These are phyloP conservation scores for Formica aserva DNA, from an alignment of 2,888 invertebrate species.

Conservation along the genomic window DNA sequence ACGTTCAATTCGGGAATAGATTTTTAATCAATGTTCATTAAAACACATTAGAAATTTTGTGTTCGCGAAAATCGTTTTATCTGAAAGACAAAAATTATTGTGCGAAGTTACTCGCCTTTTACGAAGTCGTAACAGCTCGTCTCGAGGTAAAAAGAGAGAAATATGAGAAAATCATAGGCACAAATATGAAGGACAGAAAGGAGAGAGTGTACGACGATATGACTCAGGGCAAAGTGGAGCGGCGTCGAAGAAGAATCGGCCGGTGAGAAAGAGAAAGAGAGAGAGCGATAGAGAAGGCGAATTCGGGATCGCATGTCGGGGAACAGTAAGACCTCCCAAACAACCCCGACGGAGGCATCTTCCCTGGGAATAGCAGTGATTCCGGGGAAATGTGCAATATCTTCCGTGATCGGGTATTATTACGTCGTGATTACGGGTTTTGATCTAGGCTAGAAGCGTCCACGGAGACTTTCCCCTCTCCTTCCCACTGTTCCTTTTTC, in stretches of 20 bases:
- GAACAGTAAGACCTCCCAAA: constrained; percentile 82
- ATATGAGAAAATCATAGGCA: background rate
- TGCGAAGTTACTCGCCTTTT: constrained; percentile 2
- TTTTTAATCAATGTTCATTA: background rate
- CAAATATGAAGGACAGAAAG: constrained; percentile 7
- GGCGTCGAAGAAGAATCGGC: constrained; percentile 36
- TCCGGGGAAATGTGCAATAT: constrained; percentile 84
- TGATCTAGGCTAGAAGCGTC: constrained; percentile 82
- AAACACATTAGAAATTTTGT: background rate
- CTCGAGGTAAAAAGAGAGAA: background rate
- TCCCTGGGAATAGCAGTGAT: constrained; percentile 83
- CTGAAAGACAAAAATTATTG: constrained; percentile 15
- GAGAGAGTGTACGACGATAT: constrained; percentile 30
- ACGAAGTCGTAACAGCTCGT: background rate
- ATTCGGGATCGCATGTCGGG: constrained; percentile 83
- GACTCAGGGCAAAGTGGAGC: constrained; percentile 63
- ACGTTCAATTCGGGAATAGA: background rate
- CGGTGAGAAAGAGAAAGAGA: background rate
- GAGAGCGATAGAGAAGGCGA: constrained; percentile 65
- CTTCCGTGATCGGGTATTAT: constrained; percentile 85
- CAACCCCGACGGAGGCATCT: constrained; percentile 77
- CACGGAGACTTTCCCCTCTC: constrained; percentile 37
- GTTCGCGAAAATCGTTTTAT: constrained; percentile 9
- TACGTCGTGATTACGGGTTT: constrained; percentile 82
- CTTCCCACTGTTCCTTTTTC: background rate